Base-by-base conservation (phyloP, 2,113 vertebrate species). In the Corythaixoides concolor region DNA sequence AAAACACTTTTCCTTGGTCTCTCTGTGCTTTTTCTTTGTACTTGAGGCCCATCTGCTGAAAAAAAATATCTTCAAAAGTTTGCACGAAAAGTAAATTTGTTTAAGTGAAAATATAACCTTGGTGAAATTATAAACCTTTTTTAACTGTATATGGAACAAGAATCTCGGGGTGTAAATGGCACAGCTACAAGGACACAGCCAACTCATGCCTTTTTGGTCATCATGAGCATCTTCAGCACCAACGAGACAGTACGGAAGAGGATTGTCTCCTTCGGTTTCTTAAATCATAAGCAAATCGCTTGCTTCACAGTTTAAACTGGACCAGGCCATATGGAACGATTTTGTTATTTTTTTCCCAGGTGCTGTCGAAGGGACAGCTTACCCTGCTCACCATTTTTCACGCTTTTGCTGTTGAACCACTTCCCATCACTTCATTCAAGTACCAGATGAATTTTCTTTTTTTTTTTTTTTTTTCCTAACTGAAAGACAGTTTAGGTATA, bases 371-470 rank as follows among this genome's bases (percentile, higher is more conserved):
- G 63, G 9, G 5, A 5, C 15, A 63, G 41, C 24, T 81, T 82
- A 30, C 32, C 24, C 80, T 74, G 85, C 17, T 80, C 22, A 56
- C 37, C n/a, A 67, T 56, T 74, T 87, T 60, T 94, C 63, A 79
- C 14, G 28, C 39, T 77, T 85, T 50, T 88, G 60, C 11, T 85
- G 52, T 55, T 92, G 91, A 96, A 83, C 41, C 63, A 80, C 30
- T 33, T 77, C 32, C 20, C 72, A 93, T 37, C 45, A 91, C 79
- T 92, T 92, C 63, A 39, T 84, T 16, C 28, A 70, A 28, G 20
- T 32, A 68, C 5, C 35, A 72, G 45, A 69, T 93, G 50, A 82
- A 72, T 88, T 95, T 93, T 88, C 20, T 90, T 59, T 27, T 68
- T 76, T 70, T 39, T 39, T 39, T 39, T 39, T 39, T 88, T 87